phyloP scores from a whole-genome alignment of 2,888 invertebrate species.

The Taphrorychus bicolor region DNA sequence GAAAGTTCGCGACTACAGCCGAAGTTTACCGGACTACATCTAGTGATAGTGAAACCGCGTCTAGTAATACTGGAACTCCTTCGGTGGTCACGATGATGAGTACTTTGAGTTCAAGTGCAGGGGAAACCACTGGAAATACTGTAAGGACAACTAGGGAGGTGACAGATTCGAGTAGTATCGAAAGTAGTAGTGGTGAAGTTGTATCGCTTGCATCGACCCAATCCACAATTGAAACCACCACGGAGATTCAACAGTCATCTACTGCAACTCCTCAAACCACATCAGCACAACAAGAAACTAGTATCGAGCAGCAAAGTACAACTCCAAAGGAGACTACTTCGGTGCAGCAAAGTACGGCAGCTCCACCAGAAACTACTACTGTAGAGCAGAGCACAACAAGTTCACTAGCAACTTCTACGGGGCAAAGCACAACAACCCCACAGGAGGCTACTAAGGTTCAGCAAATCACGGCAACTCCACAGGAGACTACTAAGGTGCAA shows the following conservation, averaged over 20 bases:
- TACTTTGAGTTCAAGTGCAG: constrained; percentile 38
- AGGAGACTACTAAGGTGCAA: constrained; percentile 21
- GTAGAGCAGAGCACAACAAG: constrained; percentile 12
- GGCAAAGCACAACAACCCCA: constrained; percentile 10
- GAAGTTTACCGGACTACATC: not conserved
- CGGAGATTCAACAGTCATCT: not conserved
- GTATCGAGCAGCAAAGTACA: constrained; percentile 13
- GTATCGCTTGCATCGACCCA: too few relatives aligned
- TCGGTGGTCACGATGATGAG: not conserved
- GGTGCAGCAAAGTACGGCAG: too few relatives aligned
- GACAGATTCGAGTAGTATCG: constrained; percentile 7
- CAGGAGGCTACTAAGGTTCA: too few relatives aligned
- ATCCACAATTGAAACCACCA: constrained; percentile 12
- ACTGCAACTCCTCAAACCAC: not conserved
- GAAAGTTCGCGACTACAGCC: constrained; percentile 14
- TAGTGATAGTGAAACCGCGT: not conserved
- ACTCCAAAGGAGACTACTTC: too few relatives aligned
- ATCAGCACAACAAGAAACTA: constrained; percentile 19
- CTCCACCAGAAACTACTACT: too few relatives aligned
- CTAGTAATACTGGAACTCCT: not conserved
- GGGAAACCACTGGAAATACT: constrained; percentile 44
- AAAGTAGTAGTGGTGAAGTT: not conserved
- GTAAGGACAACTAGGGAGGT: constrained; percentile 19
- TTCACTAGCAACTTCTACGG: constrained; percentile 19
- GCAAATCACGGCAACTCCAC: too few relatives aligned